Base-by-base conservation (phyloP, 2,797 vertebrate genomes). In the Sebastes matsubarae region DNA sequence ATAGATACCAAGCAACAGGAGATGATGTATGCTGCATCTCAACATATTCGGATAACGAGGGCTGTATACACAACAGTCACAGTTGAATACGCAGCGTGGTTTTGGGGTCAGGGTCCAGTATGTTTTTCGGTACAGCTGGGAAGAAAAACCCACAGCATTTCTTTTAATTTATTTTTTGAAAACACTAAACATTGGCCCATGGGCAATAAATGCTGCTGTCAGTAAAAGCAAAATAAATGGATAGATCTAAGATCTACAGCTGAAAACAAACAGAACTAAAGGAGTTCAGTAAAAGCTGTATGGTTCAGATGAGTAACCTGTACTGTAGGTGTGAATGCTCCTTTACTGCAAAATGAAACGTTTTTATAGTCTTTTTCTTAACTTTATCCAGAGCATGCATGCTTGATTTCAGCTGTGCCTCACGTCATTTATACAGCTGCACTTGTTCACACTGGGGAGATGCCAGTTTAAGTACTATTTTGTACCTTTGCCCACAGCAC, bases 381-480 rank as follows among this genome's bases (percentile, higher is more conserved):
- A 64, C 32, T 68, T 80, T 5, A 58, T 68, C 34, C 24, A 55
- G 65, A 69, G 54, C 60, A 50, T 59, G 57, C 78, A 59, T 52
- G 34, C 72, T 78, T 16, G 1, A 64, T 75, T 84, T 61, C 58
- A 79, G 70, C 75, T 50, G 30, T 42, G n/a, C 61, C 59, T 77
- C 4, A 1, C 3, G 25, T 81, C 80, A 76, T 68, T 83, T 66
- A 72, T 52, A 66, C 34, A 72, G 30, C 52, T 54, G 34, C 36
- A 60, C 54, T 72, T 52, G 34, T 73, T 79, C 68, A 65, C 76
- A 69, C 63, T 64, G 65, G 20, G 55, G 67, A 81, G 38, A 57
- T 65, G 55, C 67, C 57, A 34, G 63, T 81, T 75, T 46, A 87
- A 81, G 63, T 63, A 52, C 72, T 72, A 32, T 78, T 75, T 85